Base-by-base conservation (phyloP, 2,888 invertebrate genomes). In the Scrobipalpa atriplicella region DNA sequence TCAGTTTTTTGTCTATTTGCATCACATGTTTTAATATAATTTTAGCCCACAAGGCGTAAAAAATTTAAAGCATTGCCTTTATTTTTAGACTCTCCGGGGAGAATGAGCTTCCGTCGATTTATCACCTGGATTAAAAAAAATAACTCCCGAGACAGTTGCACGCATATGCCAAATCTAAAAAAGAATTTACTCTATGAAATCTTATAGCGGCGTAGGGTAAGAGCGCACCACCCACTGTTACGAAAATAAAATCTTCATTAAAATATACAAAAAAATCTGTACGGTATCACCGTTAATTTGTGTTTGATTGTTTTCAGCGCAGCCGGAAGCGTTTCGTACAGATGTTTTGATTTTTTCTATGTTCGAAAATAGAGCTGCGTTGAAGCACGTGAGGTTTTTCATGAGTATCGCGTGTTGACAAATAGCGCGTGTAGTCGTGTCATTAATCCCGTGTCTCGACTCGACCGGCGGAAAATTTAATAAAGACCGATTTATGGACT, bases 111-210 rank as follows among this genome's bases (percentile, higher is more conserved):
- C 82, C 82, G 82, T 78, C 78, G 77, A 84, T 85, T 84, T 82
- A 85, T 87, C 88, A 89, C 85, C 84, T 87, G 87, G 85, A 82
- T 83, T 82, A 79, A 70, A 82, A 85, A 89, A 85, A 86, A 84
- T 73, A 51, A 79, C 78, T 75, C 79, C 73, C 69, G 70, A 77
- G 77, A 76, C 76, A 72, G 74, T 77, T 75, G 72, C 74, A 66
- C 77, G 74, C 71, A 64, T 63, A 66, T 69, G 72, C 67, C 66
- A 67, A 68, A 70, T 66, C 56, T 56, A 67, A 43, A 56, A 64
- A 67, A 66, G 62, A 65, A 56, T 65, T 65, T 65, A 64, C 66
- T 65, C 68, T 67, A 64, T 66, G 68, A 66, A 66, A 69, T 66
- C 66, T 68, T 72, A 70, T 68, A 66, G 56, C 41, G 13, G 61